These are phyloP conservation scores for Lasiurus borealis DNA, from an alignment of 2,113 vertebrate genomes.

Conservation along the genomic window DNA sequence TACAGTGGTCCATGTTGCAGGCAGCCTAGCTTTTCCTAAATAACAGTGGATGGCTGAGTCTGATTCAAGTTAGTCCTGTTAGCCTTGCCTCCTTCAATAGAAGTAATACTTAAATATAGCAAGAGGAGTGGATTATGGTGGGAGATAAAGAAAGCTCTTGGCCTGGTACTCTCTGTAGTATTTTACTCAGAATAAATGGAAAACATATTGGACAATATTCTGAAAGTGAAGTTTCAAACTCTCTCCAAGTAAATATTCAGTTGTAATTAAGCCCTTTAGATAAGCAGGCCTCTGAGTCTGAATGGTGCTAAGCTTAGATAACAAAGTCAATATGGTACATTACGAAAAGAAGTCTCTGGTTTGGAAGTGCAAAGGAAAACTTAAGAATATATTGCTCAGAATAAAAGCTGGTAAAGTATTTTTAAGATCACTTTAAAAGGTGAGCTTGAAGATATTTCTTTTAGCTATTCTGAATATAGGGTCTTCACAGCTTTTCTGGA, in stretches of 20 bases:
- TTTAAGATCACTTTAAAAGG: slow-evolving; percentile 33
- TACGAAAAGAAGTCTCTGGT: neutral
- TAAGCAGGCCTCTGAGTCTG: neutral
- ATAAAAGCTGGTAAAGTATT: slow-evolving; percentile 60
- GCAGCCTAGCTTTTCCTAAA: neutral
- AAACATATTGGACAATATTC: slow-evolving; percentile 46
- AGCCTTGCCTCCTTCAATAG: neutral
- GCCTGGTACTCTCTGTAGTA: neutral
- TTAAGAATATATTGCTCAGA: slow-evolving; percentile 52
- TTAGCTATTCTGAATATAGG: neutral
- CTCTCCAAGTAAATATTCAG: slow-evolving; percentile 49
- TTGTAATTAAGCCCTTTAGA: slow-evolving; percentile 11
- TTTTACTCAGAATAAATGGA: slow-evolving; percentile 42
- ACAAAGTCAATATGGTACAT: slow-evolving; percentile 31
- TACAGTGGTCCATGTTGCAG: neutral
- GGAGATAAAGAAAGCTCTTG: slow-evolving; percentile 40
- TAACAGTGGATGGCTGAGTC: neutral
- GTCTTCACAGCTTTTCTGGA: neutral
- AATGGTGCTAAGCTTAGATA: slow-evolving; percentile 53
- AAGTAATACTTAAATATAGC: slow-evolving; percentile 47
- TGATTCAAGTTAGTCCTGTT: slow-evolving; percentile 8
- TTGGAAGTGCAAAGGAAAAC: slow-evolving; percentile 60
- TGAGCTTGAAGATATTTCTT: slow-evolving; percentile 34
- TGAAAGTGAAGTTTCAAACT: slow-evolving; percentile 41
- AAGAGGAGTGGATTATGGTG: slow-evolving; percentile 14